Evolutionary conservation across 2,113 vertebrate species (phyloP), one percentile per base, ranked within the genome.

Genomic region (Saguinus imperator): DNA sequence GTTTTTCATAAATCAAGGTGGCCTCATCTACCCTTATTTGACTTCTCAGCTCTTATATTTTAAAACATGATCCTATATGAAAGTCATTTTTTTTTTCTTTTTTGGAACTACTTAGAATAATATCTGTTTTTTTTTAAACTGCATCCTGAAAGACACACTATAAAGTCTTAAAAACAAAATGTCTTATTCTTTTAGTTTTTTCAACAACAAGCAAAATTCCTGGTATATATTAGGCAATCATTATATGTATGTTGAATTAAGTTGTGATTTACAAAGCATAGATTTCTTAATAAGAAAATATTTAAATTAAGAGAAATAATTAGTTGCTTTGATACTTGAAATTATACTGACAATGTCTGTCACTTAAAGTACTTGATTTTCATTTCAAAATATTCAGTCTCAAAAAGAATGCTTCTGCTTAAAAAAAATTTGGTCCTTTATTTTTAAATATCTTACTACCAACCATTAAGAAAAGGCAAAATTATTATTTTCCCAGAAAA

Each of bases 311-410:
- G 6, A 94, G 8, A 4, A 40, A 75, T 92, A 70, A 48, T 68
- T 79, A 48, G 21, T 81, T 70, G 2, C 5, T 79, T 87, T 83
- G 23, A 43, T 76, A 87, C 64, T 76, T 81, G 45, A 94, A 82
- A 35, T 72, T 52, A 89, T 72, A 50, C n/a, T 81, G 27, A 82
- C 55, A 77, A 12, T 32, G 75, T 82, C 16, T 83, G 6, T 75
- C 52, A 89, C 75, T 45, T 50, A 23, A 90, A 14, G 23, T 52
- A 93, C 0, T 86, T 37, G 8, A 45, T 73, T 88, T 91, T 83
- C n/a, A 40, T 90, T 94, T 82, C 35, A 90, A 94, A 91, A 81
- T 66, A 94, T 52, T 27, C 2, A 73, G n/a, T 85, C 40, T 86
- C 52, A 50, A 55, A 70, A 72, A 88, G 12, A 94, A 79, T 68